Evolutionary conservation across 2,888 invertebrate genomes (phyloP).

Genomic region (Cephalotes varians): DNA sequence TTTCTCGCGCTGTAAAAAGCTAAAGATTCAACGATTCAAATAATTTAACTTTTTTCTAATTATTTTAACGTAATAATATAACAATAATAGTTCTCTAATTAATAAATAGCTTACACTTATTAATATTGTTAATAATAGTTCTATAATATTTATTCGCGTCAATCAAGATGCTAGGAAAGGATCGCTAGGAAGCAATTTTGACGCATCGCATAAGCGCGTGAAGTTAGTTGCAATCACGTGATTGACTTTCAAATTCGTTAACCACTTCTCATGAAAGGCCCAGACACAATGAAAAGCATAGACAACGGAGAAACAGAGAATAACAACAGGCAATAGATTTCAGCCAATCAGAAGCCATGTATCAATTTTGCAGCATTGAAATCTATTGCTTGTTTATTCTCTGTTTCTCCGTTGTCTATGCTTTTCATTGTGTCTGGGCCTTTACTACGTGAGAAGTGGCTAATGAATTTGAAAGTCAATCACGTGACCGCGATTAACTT

Average conservation of each 20-base stretch:
- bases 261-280: background rate
- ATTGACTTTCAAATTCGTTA: background rate
- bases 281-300: too few relatives aligned
- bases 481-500: conserved; percentile 17
- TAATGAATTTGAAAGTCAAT: background rate
- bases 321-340: too few relatives aligned
- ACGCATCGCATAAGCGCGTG: background rate
- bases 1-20: too few relatives aligned
- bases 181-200: background rate
- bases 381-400: too few relatives aligned
- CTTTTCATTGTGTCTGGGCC: too few relatives aligned
- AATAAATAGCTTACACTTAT: too few relatives aligned
- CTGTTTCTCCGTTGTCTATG: too few relatives aligned
- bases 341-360: too few relatives aligned
- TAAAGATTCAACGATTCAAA: background rate
- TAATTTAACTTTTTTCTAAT: background rate
- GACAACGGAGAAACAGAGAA: too few relatives aligned
- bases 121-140: background rate
- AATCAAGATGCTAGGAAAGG: background rate
- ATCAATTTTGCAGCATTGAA: too few relatives aligned
- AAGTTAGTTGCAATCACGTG: conserved; percentile 15
- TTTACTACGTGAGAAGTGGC: background rate
- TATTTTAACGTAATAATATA: background rate
- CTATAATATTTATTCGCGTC: background rate
- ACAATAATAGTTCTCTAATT: background rate